Conservation (phyloP, 1,140 invertebrate genomes). For the Conopomorpha cramerella region DNA sequence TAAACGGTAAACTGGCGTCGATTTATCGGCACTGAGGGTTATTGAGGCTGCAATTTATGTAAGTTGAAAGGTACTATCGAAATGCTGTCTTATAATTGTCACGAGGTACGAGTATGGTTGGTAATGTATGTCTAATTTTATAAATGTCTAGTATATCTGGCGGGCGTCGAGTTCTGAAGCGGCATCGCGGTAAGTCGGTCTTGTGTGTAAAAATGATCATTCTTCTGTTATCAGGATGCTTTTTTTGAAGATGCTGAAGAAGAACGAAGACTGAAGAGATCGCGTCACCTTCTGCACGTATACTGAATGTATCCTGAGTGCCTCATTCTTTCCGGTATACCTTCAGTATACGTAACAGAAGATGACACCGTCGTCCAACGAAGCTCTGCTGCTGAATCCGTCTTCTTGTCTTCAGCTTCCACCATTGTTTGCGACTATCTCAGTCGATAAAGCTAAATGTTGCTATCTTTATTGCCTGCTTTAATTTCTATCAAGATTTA, state of each 20-base stretch:
- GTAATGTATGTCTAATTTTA: neutral
- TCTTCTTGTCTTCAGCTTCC: no score
- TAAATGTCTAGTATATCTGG: constrained; percentile 9
- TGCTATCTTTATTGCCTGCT: constrained; percentile 4
- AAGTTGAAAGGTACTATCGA: neutral
- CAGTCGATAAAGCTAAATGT: no score
- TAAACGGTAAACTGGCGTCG: no score
- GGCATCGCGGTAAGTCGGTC: no score
- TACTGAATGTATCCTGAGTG: constrained; percentile 99
- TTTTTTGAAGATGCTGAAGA: constrained; percentile 3
- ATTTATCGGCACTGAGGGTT: no score
- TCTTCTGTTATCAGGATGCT: no score
- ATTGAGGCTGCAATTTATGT: constrained; percentile 1
- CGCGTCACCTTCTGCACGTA: constrained; percentile 94
- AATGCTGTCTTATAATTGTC: neutral
- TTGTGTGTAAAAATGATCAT: no score
- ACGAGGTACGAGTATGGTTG: neutral
- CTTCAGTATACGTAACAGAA: constrained; percentile 99
- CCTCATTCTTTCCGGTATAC: constrained; percentile 95
- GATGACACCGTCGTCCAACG: constrained; percentile 83
- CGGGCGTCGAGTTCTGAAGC: constrained; percentile 3
- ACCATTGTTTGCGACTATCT: no score
- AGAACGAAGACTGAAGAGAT: constrained; percentile 46
- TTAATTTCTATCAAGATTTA: no score
- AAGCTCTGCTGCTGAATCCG: neutral